Conservation (phyloP, 2,113 vertebrate genomes). For the Narcine bancroftii region DNA sequence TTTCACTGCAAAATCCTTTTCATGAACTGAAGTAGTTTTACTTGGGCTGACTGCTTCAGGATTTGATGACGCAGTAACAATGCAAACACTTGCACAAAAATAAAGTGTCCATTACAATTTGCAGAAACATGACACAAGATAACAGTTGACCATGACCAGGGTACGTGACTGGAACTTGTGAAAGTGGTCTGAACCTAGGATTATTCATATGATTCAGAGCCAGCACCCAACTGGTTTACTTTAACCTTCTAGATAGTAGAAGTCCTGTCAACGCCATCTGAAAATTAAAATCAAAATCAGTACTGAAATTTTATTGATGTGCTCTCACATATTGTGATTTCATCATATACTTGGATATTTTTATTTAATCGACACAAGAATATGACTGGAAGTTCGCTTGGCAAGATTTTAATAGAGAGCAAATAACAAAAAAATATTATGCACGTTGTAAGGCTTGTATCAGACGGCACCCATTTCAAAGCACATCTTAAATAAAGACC, state of each 20-base stretch:
- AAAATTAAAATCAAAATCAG: conserved; percentile 34
- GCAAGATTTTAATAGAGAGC: neutral
- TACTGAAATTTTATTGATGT: neutral
- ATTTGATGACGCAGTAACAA: conserved; percentile 22
- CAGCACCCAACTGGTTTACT: conserved; percentile 55
- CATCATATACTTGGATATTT: neutral
- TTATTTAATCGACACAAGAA: neutral
- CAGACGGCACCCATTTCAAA: neutral
- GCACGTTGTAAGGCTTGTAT: neutral
- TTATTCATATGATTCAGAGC: conserved; percentile 46
- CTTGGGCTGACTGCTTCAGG: neutral
- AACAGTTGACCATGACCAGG: conserved; percentile 9
- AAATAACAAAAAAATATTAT: neutral
- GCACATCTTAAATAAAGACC: neutral
- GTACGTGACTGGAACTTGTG: conserved; percentile 27
- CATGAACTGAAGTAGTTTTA: conserved; percentile 21
- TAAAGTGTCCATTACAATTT: conserved; percentile 29
- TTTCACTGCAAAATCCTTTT: neutral
- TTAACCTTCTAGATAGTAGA: conserved; percentile 78
- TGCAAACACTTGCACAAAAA: conserved; percentile 29
- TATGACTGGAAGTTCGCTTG: neutral
- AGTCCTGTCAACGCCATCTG: conserved; percentile 89
- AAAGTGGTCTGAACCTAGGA: conserved; percentile 21
- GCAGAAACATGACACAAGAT: conserved; percentile 33
- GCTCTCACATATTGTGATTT: neutral